phyloP scores from a whole-genome alignment of 1,140 invertebrate genomes.

The Conus ventricosus region DNA sequence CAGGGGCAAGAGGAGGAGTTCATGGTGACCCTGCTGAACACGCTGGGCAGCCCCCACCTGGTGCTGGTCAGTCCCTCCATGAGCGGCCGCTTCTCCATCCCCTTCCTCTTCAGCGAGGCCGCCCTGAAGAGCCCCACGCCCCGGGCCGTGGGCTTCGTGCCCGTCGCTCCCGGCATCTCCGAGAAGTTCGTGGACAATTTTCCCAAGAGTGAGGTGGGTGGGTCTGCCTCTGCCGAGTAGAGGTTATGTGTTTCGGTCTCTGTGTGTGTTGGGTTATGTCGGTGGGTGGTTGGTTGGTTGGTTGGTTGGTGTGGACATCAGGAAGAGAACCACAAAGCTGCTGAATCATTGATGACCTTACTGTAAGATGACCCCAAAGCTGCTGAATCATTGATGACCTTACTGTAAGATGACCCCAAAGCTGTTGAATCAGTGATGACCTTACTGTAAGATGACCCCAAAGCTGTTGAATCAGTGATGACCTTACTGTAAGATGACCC shows the following conservation, averaged over 20 bases:
- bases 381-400: too few relatives aligned
- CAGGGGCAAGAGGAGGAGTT: background rate
- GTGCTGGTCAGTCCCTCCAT: conserved; percentile 23
- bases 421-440: too few relatives aligned
- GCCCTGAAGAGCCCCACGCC: background rate
- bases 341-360: too few relatives aligned
- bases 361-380: too few relatives aligned
- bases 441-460: too few relatives aligned
- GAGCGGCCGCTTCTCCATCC: conserved; percentile 14
- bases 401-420: too few relatives aligned
- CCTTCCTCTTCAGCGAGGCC: background rate
- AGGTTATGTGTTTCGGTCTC: background rate
- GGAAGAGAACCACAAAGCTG: background rate
- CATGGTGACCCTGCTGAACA: background rate
- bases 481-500: too few relatives aligned
- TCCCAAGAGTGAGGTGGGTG: background rate
- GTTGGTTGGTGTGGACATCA: background rate
- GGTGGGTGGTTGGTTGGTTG: background rate
- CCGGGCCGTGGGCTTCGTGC: background rate
- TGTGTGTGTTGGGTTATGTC: background rate
- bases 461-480: too few relatives aligned
- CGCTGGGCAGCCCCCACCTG: background rate
- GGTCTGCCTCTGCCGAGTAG: too few relatives aligned
- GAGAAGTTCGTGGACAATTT: background rate
- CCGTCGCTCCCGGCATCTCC: background rate